Conservation (phyloP, 2,797 vertebrate species). For the Paguma larvata region DNA sequence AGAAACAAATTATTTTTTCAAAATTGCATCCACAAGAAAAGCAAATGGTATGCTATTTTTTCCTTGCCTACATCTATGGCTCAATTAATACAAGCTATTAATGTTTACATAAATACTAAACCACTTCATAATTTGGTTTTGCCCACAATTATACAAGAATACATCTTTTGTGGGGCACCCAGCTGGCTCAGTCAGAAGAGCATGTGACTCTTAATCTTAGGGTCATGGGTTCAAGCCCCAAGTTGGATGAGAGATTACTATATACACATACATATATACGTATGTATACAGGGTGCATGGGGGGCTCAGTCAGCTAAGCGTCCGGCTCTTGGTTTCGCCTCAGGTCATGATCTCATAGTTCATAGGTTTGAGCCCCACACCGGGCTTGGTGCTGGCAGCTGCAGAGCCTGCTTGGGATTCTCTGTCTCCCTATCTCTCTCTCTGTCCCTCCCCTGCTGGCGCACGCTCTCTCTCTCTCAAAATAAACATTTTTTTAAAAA, state of each 20-base stretch:
- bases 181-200: background rate
- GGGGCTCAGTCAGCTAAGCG: too few relatives aligned
- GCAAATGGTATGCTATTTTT: background rate
- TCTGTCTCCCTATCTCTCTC: too few relatives aligned
- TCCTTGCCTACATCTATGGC: background rate
- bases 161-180: background rate
- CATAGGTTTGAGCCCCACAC: too few relatives aligned
- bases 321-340: too few relatives aligned
- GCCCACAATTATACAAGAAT: background rate
- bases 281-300: too few relatives aligned
- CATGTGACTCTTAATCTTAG: background rate
- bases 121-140: conserved; percentile 3
- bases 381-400: too few relatives aligned
- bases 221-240: background rate
- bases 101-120: conserved; percentile 34
- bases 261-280: background rate
- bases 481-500: too few relatives aligned
- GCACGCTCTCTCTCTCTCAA: too few relatives aligned
- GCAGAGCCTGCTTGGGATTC: too few relatives aligned
- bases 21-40: conserved; percentile 22
- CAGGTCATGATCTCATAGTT: too few relatives aligned
- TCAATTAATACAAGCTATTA: conserved; percentile 24
- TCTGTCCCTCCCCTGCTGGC: too few relatives aligned
- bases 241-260: background rate
- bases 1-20: conserved; percentile 20